Evolutionary conservation across 2,888 invertebrate species (phyloP).

Genomic region (Acanthosepion lycidas): DNA sequence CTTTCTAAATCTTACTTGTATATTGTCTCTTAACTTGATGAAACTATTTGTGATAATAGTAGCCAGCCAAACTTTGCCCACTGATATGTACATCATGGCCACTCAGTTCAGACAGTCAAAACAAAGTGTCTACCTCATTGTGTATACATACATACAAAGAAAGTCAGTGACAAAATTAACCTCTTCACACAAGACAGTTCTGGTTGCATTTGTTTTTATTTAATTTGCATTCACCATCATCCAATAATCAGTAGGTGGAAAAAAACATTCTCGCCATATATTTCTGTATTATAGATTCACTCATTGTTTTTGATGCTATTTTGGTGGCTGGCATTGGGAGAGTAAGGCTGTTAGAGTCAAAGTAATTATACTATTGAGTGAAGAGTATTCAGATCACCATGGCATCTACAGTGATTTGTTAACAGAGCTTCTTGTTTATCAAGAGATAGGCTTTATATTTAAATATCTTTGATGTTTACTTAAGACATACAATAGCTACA

Average conservation of each 20-base stretch:
- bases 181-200: not conserved
- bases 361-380: not conserved
- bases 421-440: not conserved
- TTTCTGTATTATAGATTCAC: conserved; percentile 21
- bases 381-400: not conserved
- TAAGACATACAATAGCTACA: too few relatives aligned
- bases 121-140: not conserved
- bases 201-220: not conserved
- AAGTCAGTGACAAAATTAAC: conserved; percentile 33
- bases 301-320: not conserved
- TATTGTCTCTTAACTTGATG: not conserved
- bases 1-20: not conserved
- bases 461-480: not conserved
- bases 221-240: not conserved
- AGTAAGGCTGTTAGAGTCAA: not conserved
- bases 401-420: not conserved
- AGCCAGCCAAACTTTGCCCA: not conserved
- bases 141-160: not conserved
- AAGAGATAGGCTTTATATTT: not conserved
- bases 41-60: not conserved
- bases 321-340: not conserved
- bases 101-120: not conserved
- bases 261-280: not conserved
- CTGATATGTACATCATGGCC: not conserved
- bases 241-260: not conserved